Evolutionary conservation across 2,888 invertebrate species (phyloP), one percentile per base, ranked within the genome.

Genomic region (Lasioglossum vierecki): DNA sequence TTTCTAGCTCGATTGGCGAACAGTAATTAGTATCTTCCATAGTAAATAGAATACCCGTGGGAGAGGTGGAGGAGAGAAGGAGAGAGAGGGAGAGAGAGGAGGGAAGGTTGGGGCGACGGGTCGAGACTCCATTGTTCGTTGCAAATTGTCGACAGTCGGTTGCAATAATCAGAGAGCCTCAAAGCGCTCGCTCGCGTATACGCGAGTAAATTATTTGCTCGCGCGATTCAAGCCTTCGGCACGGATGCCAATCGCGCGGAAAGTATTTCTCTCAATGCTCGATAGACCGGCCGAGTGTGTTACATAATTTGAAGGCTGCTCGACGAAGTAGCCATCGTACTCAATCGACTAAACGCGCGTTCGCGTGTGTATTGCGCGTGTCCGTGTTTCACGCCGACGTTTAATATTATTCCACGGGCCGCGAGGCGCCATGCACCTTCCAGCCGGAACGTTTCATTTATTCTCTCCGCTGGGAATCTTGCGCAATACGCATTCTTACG

Each of bases 251-350:
- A 85, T 85, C 80, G 84, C 84, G 84, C 44, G 84, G 85, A 84
- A 86, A 80, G 80, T 79, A 76, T 76, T 72, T 68, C 78, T 78
- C 68, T 35, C 49, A 78, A 71, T 76, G 84, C 57, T 80, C 84
- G 80, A 79, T 68, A 15, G 41, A 60, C 15, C 63, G 49, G 72
- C 11, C 75, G 71, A 49, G 46, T 30, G 83, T 41, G 76, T 85
- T 84, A 85, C 72, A 81, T 80, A 84, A 86, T 84, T 81, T 53
- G 79, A 86, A 86, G 80, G 84, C 80, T 86, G 80, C 63, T 26
- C 49, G 84, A 60, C 22, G 39, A 53, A 46, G 30, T 35, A 68
- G 63, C 80, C 71, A 71, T 77, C 66, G 84, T 79, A 71, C 78
- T 44, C 80, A 73, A 81, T 86, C 85, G 75, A 39, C 76, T 30